phyloP scores from a whole-genome alignment of 2,797 vertebrate species.

The Pangasius larnaudii region DNA sequence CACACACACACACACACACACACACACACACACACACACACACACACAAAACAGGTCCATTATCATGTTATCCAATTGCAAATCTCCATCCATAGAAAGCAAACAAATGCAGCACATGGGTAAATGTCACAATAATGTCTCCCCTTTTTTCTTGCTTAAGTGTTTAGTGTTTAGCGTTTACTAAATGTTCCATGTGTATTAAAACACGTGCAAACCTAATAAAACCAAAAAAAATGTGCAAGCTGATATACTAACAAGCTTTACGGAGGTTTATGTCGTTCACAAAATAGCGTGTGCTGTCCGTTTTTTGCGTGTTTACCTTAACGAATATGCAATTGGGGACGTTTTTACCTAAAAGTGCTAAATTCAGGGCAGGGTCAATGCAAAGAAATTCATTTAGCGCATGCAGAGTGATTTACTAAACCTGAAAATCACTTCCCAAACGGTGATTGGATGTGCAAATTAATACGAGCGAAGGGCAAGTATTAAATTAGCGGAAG shows the following conservation, averaged over 20 bases:
- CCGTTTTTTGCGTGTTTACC: not conserved
- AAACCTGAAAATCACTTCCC: not conserved
- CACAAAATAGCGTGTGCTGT: not conserved
- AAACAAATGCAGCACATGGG: not conserved
- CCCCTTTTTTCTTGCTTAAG: not conserved
- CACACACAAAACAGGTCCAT: not conserved
- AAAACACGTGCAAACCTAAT: not conserved
- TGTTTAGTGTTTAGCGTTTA: no score
- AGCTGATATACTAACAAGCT: not conserved
- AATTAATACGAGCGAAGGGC: not conserved
- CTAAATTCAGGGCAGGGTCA: not conserved
- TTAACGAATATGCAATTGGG: not conserved
- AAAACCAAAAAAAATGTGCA: not conserved
- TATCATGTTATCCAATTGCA: not conserved
- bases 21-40: constrained; percentile 5
- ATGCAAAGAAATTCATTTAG: not conserved
- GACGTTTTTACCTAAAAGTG: not conserved
- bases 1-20: constrained; percentile 23
- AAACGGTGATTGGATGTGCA: not conserved
- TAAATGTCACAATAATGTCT: not conserved
- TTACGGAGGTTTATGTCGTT: not conserved
- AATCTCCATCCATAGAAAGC: not conserved
- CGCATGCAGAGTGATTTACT: not conserved
- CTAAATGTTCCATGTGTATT: no score
- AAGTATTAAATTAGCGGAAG: not conserved